These are phyloP conservation scores for Callithrix jacchus DNA, from an alignment of 2,113 vertebrate species.

Conservation along the genomic window DNA sequence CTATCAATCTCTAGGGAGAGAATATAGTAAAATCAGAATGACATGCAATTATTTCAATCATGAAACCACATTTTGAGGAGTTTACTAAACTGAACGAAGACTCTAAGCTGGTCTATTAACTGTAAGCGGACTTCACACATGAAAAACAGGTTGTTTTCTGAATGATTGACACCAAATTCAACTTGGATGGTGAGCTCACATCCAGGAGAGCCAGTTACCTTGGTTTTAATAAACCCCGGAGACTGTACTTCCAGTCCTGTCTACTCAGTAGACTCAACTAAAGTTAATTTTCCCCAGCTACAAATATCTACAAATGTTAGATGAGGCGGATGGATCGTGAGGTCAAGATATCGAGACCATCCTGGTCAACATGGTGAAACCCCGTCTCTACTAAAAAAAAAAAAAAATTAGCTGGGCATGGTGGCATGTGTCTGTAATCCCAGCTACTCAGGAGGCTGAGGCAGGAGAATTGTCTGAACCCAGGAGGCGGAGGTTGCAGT, in stretches of 20 bases:
- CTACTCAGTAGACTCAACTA: not conserved
- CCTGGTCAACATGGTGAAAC: no score
- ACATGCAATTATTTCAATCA: not conserved
- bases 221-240: not conserved
- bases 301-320: not conserved
- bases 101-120: not conserved
- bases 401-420: no score
- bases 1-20: not conserved
- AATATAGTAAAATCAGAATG: not conserved
- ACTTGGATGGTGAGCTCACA: not conserved
- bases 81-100: not conserved
- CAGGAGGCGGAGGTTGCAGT: no score
- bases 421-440: no score
- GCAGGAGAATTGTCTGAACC: no score
- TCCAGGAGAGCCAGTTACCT: not conserved
- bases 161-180: not conserved
- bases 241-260: not conserved
- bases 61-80: not conserved
- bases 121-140: not conserved
- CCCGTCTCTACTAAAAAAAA: no score
- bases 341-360: no score
- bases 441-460: no score
- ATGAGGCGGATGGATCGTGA: no score
- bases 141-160: not conserved
- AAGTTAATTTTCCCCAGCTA: not conserved